phyloP scores from a whole-genome alignment of 2,797 vertebrate species.

The Argyrosomus regius region DNA sequence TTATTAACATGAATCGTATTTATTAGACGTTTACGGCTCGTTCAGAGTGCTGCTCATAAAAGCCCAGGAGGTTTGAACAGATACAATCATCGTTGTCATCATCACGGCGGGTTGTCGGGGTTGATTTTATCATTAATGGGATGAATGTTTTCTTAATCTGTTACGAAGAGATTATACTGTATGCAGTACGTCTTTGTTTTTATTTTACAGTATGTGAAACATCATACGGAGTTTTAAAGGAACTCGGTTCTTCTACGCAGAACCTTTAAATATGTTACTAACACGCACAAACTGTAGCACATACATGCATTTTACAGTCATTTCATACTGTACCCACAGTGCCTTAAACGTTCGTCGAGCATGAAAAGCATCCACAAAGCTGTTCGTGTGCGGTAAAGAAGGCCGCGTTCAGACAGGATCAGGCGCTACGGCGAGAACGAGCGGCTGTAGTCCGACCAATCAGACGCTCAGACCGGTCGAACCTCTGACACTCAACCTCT shows the following conservation, averaged over 20 bases:
- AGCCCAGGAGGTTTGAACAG: conserved; percentile 37
- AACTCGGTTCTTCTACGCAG: not conserved
- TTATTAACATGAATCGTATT: conserved; percentile 45
- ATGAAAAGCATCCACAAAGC: too few relatives aligned
- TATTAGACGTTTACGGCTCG: conserved; percentile 33
- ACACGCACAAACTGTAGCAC: conserved; percentile 29
- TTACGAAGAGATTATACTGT: conserved; percentile 44
- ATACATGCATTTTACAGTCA: not conserved
- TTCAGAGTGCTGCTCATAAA: not conserved
- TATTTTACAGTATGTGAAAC: not conserved
- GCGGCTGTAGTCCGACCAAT: too few relatives aligned
- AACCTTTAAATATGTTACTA: conserved; percentile 11
- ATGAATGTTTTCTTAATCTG: conserved; percentile 34
- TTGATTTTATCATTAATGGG: conserved; percentile 12
- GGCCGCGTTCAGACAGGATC: too few relatives aligned
- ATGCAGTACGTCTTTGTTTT: conserved; percentile 4
- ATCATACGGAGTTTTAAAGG: conserved; percentile 24
- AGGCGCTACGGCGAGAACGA: too few relatives aligned
- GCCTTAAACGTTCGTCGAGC: conserved; percentile 53
- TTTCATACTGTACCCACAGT: conserved; percentile 32
- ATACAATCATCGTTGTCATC: too few relatives aligned
- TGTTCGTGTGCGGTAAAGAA: too few relatives aligned
- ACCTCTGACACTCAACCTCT: too few relatives aligned
- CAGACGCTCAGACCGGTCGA: too few relatives aligned
- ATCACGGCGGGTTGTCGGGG: not conserved